These are phyloP conservation scores for Drosophila pseudoananassae DNA, from an alignment of 1,140 invertebrate species.

Conservation along the genomic window DNA sequence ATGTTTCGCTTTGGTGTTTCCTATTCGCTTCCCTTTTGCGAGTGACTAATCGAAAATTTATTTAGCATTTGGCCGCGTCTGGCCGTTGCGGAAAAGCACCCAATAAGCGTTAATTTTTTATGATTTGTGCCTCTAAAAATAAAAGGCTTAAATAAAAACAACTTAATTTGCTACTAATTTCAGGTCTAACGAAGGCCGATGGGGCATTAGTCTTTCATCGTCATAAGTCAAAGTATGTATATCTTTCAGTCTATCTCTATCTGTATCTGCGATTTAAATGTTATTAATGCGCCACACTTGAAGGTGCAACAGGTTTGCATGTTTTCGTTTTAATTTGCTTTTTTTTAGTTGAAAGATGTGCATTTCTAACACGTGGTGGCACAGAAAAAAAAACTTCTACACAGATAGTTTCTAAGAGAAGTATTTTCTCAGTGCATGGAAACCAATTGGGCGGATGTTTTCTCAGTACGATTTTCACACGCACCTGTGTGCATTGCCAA, in stretches of 20 bases:
- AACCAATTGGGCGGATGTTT: conserved; percentile 39
- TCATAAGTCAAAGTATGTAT: background rate
- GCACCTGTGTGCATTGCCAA: conserved; percentile 49
- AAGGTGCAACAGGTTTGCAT: conserved; percentile 31
- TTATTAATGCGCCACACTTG: conserved; percentile 45
- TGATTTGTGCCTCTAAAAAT: conserved; percentile 38
- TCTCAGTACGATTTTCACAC: conserved; percentile 61
- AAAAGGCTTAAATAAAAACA: conserved; percentile 38
- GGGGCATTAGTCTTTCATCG: conserved; percentile 48
- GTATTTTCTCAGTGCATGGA: conserved; percentile 1
- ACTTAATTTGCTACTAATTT: conserved; percentile 57
- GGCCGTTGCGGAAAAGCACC: conserved; percentile 47
- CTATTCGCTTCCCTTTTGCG: conserved; percentile 13
- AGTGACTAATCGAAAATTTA: conserved; percentile 46
- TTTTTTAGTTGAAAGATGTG: background rate
- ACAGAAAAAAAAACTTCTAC: background rate
- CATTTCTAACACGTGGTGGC: background rate
- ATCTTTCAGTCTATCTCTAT: background rate
- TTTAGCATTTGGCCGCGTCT: conserved; percentile 20
- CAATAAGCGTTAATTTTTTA: conserved; percentile 55
- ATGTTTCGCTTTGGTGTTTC: conserved; percentile 13
- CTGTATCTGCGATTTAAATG: conserved; percentile 37
- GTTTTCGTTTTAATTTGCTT: conserved; percentile 1
- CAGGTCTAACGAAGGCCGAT: conserved; percentile 44
- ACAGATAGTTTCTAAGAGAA: background rate